Evolutionary conservation across 1,140 invertebrate genomes (phyloP).

Genomic region (Musca domestica): DNA sequence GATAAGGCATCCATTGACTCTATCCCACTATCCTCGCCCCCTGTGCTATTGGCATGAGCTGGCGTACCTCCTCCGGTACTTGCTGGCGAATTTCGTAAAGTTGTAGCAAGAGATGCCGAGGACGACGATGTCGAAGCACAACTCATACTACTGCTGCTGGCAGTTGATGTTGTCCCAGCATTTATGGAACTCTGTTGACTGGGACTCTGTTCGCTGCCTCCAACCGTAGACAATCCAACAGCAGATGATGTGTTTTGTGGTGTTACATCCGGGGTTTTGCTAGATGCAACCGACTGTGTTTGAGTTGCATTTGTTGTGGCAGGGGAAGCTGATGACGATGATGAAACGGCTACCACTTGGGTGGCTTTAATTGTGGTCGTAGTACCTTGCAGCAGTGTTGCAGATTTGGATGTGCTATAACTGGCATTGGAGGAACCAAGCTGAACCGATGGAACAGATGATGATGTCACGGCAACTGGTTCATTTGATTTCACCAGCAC

Average conservation of each 20-base stretch:
- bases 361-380: slow-evolving; percentile 26
- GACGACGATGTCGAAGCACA: slow-evolving; percentile 37
- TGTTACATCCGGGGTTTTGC: too few species aligned
- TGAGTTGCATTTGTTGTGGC: not conserved
- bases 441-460: slow-evolving; percentile 5
- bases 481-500: slow-evolving; percentile 5
- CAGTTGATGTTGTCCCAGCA: too few species aligned
- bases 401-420: not conserved
- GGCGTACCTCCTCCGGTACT: slow-evolving; percentile 52
- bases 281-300: not conserved
- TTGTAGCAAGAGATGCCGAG: slow-evolving; percentile 22
- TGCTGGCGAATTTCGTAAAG: slow-evolving; percentile 55
- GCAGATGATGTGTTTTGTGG: too few species aligned
- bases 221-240: too few species aligned
- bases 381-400: slow-evolving; percentile 28
- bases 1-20: slow-evolving; percentile 91
- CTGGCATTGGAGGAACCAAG: not conserved
- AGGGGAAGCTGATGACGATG: not conserved
- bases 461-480: not conserved
- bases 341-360: slow-evolving; percentile 15
- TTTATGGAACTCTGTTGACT: too few species aligned
- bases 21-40: slow-evolving; percentile 86
- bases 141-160: not conserved
- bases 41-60: slow-evolving; percentile 51
- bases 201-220: too few species aligned